A percentile compares a stretch with the other conserved stretches of the same genome.
phyloP scores from a whole-genome alignment of 1,140 invertebrate species.

The Drosophila guanche region DNA sequence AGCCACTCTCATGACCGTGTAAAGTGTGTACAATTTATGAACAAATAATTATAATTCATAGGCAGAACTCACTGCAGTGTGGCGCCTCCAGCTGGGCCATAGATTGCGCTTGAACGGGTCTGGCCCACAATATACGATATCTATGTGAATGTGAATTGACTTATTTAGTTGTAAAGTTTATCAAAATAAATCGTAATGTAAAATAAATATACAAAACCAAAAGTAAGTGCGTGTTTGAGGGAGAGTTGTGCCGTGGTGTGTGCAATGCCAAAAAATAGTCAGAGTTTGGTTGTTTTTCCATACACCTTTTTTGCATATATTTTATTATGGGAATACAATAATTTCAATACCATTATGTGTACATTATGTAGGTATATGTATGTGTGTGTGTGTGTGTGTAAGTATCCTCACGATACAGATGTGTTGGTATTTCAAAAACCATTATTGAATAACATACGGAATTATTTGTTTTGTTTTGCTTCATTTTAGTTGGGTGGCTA shows the following conservation, averaged over 20 bases:
- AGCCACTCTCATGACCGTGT: slow-evolving; percentile 30
- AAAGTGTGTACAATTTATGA: slow-evolving; percentile 51
- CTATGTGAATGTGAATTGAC: slow-evolving; percentile 71
- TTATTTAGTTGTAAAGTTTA: slow-evolving; percentile 68
- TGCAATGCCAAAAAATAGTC: too few relatives aligned
- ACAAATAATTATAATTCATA: slow-evolving; percentile 62
- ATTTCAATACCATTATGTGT: slow-evolving; percentile 50
- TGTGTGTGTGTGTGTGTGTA: slow-evolving; percentile 45
- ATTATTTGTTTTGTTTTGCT: slow-evolving; percentile 17
- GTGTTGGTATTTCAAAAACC: slow-evolving; percentile 60
- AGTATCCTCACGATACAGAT: slow-evolving; percentile 45
- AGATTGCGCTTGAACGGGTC: slow-evolving; percentile 20
- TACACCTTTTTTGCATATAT: slow-evolving; percentile 52
- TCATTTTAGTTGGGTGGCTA: slow-evolving; percentile 43
- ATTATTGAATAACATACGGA: slow-evolving; percentile 53
- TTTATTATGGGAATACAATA: slow-evolving; percentile 56
- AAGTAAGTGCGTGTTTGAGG: too few relatives aligned
- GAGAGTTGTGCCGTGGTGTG: not conserved
- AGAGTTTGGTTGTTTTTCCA: slow-evolving; percentile 27
- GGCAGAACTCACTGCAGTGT: slow-evolving; percentile 15
- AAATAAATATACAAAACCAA: slow-evolving; percentile 31
- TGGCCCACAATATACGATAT: slow-evolving; percentile 46
- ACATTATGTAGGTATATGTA: slow-evolving; percentile 42
- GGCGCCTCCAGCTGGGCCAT: slow-evolving; percentile 39
- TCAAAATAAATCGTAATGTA: slow-evolving; percentile 65